Conservation (phyloP, 2,113 vertebrate genomes). For the Mystacornis crossleyi region DNA sequence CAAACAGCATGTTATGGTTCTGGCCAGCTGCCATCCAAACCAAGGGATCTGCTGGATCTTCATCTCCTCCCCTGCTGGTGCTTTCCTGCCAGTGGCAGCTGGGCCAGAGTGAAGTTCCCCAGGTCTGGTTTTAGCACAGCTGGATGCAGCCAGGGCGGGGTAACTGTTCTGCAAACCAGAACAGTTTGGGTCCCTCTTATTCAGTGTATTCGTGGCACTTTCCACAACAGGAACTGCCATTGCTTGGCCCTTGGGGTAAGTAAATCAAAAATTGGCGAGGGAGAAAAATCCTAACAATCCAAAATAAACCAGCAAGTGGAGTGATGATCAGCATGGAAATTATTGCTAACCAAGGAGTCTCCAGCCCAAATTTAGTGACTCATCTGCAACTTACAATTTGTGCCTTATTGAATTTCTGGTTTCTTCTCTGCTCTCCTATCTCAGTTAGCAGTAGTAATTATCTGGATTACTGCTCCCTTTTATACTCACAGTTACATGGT, state of each 20-base stretch:
- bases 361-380: neutral
- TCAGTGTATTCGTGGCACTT: neutral
- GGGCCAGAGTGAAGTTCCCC: neutral
- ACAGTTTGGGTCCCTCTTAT: neutral
- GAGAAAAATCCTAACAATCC: neutral
- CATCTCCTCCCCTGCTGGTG: neutral
- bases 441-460: neutral
- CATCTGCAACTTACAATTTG: neutral
- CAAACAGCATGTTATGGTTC: neutral
- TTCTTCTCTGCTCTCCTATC: neutral
- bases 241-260: neutral
- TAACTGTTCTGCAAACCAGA: neutral
- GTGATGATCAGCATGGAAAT: neutral
- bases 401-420: neutral
- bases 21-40: neutral
- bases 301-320: neutral
- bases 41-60: neutral
- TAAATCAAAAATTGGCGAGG: fast-evolving
- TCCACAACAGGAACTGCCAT: neutral
- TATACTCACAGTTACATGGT: neutral
- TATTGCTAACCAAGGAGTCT: neutral
- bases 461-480: neutral
- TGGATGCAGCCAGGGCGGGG: neutral
- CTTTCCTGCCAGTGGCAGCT: neutral
- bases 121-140: neutral